Evolutionary conservation across 2,888 invertebrate species (phyloP).

Genomic region (Brenthis daphne): DNA sequence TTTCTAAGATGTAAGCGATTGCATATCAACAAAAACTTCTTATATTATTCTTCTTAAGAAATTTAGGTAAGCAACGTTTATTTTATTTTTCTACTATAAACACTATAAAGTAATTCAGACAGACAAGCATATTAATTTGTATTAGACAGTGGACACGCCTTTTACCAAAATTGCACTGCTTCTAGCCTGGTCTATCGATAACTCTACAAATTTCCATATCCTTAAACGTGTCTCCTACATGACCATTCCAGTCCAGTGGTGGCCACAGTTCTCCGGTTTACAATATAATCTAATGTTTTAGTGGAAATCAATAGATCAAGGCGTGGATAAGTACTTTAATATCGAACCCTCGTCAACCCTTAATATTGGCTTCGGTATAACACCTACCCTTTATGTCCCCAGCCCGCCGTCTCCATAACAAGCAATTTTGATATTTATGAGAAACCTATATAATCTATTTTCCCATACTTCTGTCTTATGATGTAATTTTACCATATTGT

Average conservation of each 20-base stretch:
- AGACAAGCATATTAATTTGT: not conserved
- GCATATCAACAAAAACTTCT: no score
- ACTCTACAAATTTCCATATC: not conserved
- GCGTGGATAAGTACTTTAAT: conserved; percentile 46
- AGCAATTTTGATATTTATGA: conserved; percentile 28
- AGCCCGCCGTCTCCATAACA: conserved; percentile 25
- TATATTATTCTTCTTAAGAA: no score
- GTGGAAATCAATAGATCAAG: conserved; percentile 42
- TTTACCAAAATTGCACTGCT: not conserved
- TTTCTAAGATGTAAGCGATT: no score
- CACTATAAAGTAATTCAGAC: no score
- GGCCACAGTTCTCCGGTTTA: conserved; percentile 21
- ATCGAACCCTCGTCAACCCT: conserved; percentile 60
- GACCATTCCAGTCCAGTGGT: conserved; percentile 16
- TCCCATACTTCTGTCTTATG: conserved; percentile 14
- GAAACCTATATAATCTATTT: conserved; percentile 15
- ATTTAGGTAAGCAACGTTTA: no score
- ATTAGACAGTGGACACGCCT: not conserved
- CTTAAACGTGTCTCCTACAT: not conserved
- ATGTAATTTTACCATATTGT: conserved; percentile 28
- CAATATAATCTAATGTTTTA: conserved; percentile 42
- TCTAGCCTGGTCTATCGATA: no score
- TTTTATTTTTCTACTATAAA: no score
- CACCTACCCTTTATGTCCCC: conserved; percentile 40
- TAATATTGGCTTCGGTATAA: conserved; percentile 39